Evolutionary conservation across 2,113 vertebrate species (phyloP).

Genomic region (Chascanopsetta lugubris): DNA sequence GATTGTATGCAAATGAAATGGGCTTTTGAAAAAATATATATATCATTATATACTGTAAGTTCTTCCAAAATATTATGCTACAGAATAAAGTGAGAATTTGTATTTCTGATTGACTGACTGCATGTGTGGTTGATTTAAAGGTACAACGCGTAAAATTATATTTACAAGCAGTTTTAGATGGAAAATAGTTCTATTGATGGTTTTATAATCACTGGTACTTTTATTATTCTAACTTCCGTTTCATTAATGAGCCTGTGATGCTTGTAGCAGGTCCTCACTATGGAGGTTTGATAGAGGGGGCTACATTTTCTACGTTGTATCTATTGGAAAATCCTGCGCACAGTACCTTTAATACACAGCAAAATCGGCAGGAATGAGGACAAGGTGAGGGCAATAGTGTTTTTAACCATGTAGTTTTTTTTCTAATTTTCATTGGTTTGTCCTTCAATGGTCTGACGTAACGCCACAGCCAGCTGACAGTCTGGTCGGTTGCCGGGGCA

Average conservation of each 20-base stretch:
- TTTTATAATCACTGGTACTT: no score
- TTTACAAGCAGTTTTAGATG: no score
- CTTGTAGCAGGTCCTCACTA: no score
- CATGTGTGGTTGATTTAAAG: no score
- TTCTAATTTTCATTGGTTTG: constrained; percentile 68
- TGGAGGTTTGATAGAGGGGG: no score
- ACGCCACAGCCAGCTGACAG: constrained; percentile 36
- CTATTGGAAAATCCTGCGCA: no score
- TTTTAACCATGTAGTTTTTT: constrained; percentile 65
- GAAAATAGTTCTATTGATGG: no score
- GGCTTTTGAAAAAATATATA: background rate
- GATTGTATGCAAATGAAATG: background rate
- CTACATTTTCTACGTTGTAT: no score
- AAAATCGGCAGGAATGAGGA: constrained; percentile 35
- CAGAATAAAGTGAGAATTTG: background rate
- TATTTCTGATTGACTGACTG: background rate
- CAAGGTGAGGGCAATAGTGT: constrained; percentile 11
- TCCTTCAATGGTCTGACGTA: constrained; percentile 46
- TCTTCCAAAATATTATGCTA: background rate
- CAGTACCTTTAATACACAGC: no score
- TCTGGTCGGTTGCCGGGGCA: constrained; percentile 10
- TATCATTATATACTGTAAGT: background rate
- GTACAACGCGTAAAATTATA: no score
- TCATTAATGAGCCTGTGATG: no score
- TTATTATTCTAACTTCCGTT: no score